Evolutionary conservation across 1,140 invertebrate genomes (phyloP).

Genomic region (Anoplophora glabripennis): DNA sequence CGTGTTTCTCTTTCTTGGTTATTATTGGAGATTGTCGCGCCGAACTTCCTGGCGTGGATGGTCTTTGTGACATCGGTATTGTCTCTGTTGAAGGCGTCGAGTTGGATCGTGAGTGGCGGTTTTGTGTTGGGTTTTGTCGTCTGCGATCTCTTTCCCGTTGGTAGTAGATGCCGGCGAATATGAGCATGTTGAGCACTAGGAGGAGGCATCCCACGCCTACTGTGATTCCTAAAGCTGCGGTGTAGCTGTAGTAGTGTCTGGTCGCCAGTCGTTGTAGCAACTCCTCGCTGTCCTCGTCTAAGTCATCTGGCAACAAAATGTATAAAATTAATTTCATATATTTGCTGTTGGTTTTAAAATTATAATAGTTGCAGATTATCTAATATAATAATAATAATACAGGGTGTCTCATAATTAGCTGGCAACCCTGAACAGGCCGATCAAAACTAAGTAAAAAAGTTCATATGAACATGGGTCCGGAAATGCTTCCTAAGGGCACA

Average conservation of each 20-base stretch:
- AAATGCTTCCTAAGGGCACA: too few relatives aligned
- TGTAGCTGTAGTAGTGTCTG: conserved; percentile 65
- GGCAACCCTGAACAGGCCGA: too few relatives aligned
- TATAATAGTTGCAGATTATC: too few relatives aligned
- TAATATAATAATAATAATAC: too few relatives aligned
- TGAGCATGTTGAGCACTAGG: conserved; percentile 79
- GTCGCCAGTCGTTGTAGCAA: conserved; percentile 54
- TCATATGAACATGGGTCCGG: too few relatives aligned
- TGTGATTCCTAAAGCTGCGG: conserved; percentile 81
- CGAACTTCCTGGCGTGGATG: conserved; percentile 37
- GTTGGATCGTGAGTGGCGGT: conserved; percentile 23
- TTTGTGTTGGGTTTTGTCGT: conserved; percentile 37
- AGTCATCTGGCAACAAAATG: conserved; percentile 45
- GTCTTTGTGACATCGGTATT: conserved; percentile 52
- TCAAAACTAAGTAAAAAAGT: too few relatives aligned
- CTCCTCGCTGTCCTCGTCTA: conserved; percentile 52
- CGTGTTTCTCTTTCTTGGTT: conserved; percentile 41
- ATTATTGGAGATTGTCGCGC: conserved; percentile 36
- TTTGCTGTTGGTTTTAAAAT: too few relatives aligned
- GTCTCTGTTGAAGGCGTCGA: conserved; percentile 38
- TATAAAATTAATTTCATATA: too few relatives aligned
- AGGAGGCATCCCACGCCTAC: conserved; percentile 85
- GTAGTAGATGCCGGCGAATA: conserved; percentile 86
- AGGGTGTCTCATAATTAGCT: too few relatives aligned
- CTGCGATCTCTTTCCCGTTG: conserved; percentile 62